Percentiles rank a stretch among this genome's conserved stretches.
These are phyloP conservation scores for Passerculus sandwichensis DNA, from an alignment of 2,797 vertebrate genomes.

Conservation along the genomic window DNA sequence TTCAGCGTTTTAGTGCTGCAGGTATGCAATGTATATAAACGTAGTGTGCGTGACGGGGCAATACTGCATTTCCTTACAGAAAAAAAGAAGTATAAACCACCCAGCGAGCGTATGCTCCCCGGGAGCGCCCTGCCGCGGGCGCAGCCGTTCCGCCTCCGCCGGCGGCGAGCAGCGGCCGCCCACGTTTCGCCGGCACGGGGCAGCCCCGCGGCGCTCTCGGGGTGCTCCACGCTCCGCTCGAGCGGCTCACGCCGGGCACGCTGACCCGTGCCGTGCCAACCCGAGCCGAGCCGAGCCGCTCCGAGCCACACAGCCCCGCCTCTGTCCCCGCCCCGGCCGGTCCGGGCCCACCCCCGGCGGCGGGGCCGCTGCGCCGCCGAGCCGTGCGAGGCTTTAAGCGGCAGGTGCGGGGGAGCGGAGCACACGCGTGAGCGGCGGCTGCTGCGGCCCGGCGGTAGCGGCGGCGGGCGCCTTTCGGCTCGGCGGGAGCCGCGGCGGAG, in stretches of 20 bases:
- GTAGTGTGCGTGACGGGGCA: not conserved
- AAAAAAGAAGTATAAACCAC: not conserved
- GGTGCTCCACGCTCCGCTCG: not conserved
- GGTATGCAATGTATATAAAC: not conserved
- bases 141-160: not conserved
- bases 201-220: not conserved
- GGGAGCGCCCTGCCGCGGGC: not conserved
- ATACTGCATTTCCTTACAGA: too few species aligned
- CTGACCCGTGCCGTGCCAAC: too few species aligned
- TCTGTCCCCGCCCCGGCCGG: not conserved
- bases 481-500: slow-evolving; percentile 36
- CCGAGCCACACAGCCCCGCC: not conserved
- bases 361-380: slow-evolving; percentile 16
- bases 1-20: not conserved
- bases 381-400: slow-evolving; percentile 31
- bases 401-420: slow-evolving; percentile 43
- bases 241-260: not conserved
- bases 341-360: slow-evolving; percentile 3
- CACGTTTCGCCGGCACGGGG: not conserved
- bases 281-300: too few species aligned
- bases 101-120: not conserved
- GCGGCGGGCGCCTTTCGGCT: slow-evolving; percentile 15
- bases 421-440: not conserved
- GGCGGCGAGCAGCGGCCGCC: not conserved
- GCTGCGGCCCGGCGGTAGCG: slow-evolving; percentile 7